phyloP scores from a whole-genome alignment of 2,888 invertebrate species.

The Aricia artaxerxes region DNA sequence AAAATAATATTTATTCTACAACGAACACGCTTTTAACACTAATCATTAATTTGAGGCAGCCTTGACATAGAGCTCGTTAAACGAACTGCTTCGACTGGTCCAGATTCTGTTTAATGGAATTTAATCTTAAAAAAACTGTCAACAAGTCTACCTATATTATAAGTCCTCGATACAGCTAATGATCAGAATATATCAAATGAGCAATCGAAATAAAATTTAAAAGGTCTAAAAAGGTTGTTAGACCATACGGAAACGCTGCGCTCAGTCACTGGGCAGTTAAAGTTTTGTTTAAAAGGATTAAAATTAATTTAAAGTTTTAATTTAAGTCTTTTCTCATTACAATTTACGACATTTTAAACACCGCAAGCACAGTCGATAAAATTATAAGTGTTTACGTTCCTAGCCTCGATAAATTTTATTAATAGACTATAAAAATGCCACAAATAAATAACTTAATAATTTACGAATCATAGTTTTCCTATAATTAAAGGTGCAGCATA shows the following conservation, averaged over 20 bases:
- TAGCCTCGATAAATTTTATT: slow-evolving; percentile 16
- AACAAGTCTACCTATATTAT: not conserved
- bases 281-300: not conserved
- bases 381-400: slow-evolving; percentile 10
- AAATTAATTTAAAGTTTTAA: not conserved
- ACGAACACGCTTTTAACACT: slow-evolving; percentile 44
- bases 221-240: not conserved
- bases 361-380: not conserved
- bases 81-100: not conserved
- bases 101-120: not conserved
- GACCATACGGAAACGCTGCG: not conserved
- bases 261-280: not conserved
- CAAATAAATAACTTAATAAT: slow-evolving; percentile 14
- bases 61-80: slow-evolving; percentile 27
- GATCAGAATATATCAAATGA: not conserved
- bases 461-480: slow-evolving; percentile 15
- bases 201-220: not conserved
- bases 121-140: not conserved
- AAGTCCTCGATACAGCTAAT: not conserved
- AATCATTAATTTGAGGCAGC: slow-evolving; percentile 43
- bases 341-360: slow-evolving; percentile 14
- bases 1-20: slow-evolving; percentile 75
- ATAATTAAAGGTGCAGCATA: not conserved
- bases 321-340: not conserved
- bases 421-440: slow-evolving; percentile 11